phyloP scores from a whole-genome alignment of 2,888 invertebrate species.

The Aplocera efformata region DNA sequence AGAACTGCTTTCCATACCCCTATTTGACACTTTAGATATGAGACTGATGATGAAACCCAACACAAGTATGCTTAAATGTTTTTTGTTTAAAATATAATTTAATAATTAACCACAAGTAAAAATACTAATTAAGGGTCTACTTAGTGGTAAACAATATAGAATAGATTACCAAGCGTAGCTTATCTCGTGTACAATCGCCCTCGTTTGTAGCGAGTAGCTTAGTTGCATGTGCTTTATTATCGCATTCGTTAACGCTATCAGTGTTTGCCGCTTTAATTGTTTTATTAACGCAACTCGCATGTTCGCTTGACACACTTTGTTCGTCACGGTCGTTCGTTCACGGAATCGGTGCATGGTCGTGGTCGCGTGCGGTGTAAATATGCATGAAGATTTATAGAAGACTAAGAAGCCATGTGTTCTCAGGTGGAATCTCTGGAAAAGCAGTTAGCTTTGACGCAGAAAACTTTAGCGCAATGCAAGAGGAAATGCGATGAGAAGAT shows the following conservation, averaged over 20 bases:
- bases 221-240: constrained; percentile 38
- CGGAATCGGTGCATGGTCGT: constrained; percentile 56
- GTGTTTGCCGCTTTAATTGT: constrained; percentile 37
- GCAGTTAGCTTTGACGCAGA: constrained; percentile 77
- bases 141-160: background rate
- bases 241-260: constrained; percentile 42
- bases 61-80: too few relatives aligned
- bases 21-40: too few relatives aligned
- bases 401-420: constrained; percentile 72
- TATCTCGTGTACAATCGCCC: constrained; percentile 2
- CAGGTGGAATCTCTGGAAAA: constrained; percentile 81
- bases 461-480: constrained; percentile 77
- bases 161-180: background rate
- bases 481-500: constrained; percentile 78
- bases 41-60: too few relatives aligned
- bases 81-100: too few relatives aligned
- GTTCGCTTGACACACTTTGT: constrained; percentile 39
- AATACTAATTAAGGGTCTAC: too few relatives aligned
- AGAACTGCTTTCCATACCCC: too few relatives aligned
- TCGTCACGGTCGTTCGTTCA: constrained; percentile 35
- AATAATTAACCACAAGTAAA: too few relatives aligned
- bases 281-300: constrained; percentile 41
- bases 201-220: constrained; percentile 22
- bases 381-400: constrained; percentile 54
- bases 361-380: constrained; percentile 50